A percentile compares a stretch with the other conserved stretches of the same genome.
These are phyloP conservation scores for Notocelia uddmanniana DNA, from an alignment of 2,888 invertebrate species.

Conservation along the genomic window DNA sequence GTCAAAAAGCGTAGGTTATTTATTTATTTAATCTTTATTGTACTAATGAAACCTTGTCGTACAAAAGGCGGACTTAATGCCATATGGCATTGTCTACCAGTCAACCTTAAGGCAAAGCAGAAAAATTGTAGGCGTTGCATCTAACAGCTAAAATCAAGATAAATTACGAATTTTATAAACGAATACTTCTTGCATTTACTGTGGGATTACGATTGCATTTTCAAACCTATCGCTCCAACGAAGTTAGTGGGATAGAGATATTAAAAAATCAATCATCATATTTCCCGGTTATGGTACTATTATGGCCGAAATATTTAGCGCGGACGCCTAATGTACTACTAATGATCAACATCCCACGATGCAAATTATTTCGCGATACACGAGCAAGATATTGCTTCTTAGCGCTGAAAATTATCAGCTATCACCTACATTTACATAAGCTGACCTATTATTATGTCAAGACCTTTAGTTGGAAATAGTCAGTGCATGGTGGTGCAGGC, in stretches of 20 bases:
- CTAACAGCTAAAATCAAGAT: no score
- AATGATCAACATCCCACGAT: constrained; percentile 12
- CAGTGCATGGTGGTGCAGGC: constrained; percentile 57
- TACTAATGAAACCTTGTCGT: no score
- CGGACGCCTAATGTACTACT: background rate
- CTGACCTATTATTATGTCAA: constrained; percentile 61
- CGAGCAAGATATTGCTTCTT: constrained; percentile 10
- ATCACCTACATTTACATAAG: constrained; percentile 60
- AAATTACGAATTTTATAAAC: no score
- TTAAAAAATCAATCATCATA: background rate
- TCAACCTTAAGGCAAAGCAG: no score
- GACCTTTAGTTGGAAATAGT: constrained; percentile 58
- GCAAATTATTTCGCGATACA: constrained; percentile 14
- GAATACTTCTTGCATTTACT: no score
- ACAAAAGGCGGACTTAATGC: no score
- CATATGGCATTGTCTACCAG: no score
- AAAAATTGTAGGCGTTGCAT: no score
- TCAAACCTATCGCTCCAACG: no score
- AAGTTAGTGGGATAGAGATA: background rate
- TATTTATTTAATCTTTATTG: no score
- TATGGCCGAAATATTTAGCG: background rate
- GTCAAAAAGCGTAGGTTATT: background rate
- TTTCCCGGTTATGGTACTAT: background rate
- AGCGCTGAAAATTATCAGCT: constrained; percentile 44
- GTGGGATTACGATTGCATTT: no score